Base-by-base conservation (phyloP, 2,888 invertebrate species). In the Pachycephus smyrnensis region DNA sequence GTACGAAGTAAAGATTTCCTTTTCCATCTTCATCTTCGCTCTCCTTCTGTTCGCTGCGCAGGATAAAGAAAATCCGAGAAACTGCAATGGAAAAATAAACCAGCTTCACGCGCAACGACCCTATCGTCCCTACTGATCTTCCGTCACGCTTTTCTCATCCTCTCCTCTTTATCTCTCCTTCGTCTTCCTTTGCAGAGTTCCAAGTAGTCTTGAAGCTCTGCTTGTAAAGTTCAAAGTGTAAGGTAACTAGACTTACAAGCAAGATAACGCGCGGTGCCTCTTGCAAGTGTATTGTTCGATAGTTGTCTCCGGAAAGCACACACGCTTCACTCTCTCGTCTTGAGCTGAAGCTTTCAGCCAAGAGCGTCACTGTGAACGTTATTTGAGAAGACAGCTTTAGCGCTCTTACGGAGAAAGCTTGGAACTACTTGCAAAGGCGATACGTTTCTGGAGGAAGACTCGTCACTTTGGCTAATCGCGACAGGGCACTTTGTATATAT, bases 301-400 rank as follows among this genome's bases (percentile, higher is more conserved):
- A 55, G 23, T 23, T 6, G 55, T 55, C 55, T 23, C 15, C 6
- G 55, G 23, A 15, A 55, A 55, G 55, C 55, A 55, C 55, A 23
- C 23, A 23, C 55, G 55, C 23, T 23, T 2, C 23, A 23, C 55
- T 55, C 55, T 23, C 23, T 55, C 23, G 55, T 23, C 55, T 15
- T 55, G 55, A 9, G 55, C 55, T 55, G 9, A 55, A 9, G 9
- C 23, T 55, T 9, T 55, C 55, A 55, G 55, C 75, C 69, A 75
- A 75, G 79, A 74, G 82, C 82, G 82, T 83, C 82, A 78, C 79
- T 78, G 37, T 33, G 73, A 76, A 76, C 77, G 81, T 77, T 80
- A 79, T 75, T 73, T 77, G 76, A 79, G 75, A 74, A 33, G 82
- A 83, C 83, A 81, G 82, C 80, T 83, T 83, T 83, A 82, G 55